Conservation (phyloP, 2,797 vertebrate genomes). For the Squalus acanthias region DNA sequence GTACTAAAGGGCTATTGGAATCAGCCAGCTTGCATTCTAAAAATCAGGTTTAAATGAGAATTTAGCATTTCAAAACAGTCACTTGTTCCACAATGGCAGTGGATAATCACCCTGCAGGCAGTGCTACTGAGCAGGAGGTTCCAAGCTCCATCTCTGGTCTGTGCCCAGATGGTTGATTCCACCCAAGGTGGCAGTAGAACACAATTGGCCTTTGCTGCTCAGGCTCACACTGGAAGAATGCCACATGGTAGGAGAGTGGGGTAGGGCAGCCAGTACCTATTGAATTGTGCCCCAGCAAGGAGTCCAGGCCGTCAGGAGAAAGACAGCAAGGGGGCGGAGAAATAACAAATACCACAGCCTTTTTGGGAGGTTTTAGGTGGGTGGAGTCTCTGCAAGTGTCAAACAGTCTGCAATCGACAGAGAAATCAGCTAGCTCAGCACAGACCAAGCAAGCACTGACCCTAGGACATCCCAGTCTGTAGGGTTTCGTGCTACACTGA, state of each 20-base stretch:
- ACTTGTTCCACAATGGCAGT: neutral
- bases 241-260: no score
- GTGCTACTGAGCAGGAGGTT: neutral
- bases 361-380: neutral
- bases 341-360: neutral
- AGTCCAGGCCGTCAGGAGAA: no score
- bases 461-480: no score
- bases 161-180: neutral
- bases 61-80: no score
- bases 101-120: neutral
- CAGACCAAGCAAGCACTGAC: neutral
- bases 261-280: no score
- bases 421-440: neutral
- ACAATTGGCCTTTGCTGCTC: no score
- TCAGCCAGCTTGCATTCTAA: neutral
- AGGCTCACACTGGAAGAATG: no score
- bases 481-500: neutral
- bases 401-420: neutral
- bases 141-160: neutral
- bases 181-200: neutral
- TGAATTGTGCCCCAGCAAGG: no score
- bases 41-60: neutral
- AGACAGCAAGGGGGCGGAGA: neutral
- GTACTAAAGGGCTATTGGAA: neutral
- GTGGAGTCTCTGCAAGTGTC: neutral